Evolutionary conservation across 2,888 invertebrate genomes (phyloP).

Genomic region (Dexiosoma caninum): DNA sequence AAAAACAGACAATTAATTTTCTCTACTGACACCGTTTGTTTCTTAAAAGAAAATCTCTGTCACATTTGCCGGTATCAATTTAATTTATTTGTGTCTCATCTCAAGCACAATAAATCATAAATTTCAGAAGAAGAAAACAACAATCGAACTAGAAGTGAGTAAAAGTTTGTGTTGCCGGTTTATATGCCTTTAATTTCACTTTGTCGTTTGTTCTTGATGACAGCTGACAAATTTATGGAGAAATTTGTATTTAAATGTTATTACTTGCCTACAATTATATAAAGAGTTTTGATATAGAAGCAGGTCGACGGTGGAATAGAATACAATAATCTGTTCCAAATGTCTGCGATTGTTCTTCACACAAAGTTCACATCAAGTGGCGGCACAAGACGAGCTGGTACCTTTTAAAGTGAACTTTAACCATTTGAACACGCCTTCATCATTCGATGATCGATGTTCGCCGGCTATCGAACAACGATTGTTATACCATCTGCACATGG

Average conservation of each 20-base stretch:
- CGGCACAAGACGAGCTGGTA: too few relatives aligned
- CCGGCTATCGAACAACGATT: too few relatives aligned
- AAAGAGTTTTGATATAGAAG: too few relatives aligned
- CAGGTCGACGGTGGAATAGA: too few relatives aligned
- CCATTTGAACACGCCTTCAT: too few relatives aligned
- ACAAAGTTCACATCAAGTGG: too few relatives aligned
- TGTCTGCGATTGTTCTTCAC: too few relatives aligned
- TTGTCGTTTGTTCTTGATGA: constrained; percentile 27
- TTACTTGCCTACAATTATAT: too few relatives aligned
- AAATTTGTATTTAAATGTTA: neutral
- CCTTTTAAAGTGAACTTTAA: too few relatives aligned
- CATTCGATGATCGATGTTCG: too few relatives aligned
- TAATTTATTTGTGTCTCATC: constrained; percentile 25
- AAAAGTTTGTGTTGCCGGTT: constrained; percentile 20
- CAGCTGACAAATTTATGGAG: constrained; percentile 49
- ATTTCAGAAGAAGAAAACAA: neutral
- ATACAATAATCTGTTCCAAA: too few relatives aligned
- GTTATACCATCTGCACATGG: too few relatives aligned
- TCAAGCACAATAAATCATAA: constrained; percentile 27
- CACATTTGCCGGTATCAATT: constrained; percentile 5
- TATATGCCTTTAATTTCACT: constrained; percentile 9
- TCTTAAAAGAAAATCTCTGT: constrained; percentile 12
- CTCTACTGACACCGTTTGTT: neutral
- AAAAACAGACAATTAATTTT: constrained; percentile 1
- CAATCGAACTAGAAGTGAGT: neutral